Evolutionary conservation across 2,888 invertebrate genomes (phyloP).

Genomic region (Hyposoter dolosus): DNA sequence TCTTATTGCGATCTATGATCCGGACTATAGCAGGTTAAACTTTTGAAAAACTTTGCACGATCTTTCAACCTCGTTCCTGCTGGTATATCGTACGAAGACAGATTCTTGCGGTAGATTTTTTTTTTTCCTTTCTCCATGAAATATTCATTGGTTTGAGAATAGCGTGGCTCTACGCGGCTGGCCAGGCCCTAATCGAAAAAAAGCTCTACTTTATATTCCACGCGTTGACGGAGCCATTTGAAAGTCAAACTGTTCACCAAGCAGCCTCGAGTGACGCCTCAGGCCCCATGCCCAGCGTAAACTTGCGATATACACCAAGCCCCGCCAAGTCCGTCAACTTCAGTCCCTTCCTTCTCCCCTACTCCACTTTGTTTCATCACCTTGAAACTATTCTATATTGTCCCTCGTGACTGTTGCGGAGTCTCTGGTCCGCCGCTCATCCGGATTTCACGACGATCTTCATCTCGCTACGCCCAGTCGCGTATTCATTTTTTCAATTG

Average conservation of each 20-base stretch:
- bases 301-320: slow-evolving; percentile 67
- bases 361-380: not conserved
- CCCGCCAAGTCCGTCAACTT: slow-evolving; percentile 55
- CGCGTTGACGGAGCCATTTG: slow-evolving; percentile 72
- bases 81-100: slow-evolving; percentile 19
- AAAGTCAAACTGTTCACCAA: slow-evolving; percentile 77
- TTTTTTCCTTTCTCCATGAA: slow-evolving; percentile 68
- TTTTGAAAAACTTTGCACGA: slow-evolving; percentile 11
- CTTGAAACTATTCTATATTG: slow-evolving; percentile 12
- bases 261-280: slow-evolving; percentile 57
- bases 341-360: slow-evolving; percentile 30
- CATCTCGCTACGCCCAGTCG: not conserved
- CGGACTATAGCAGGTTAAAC: slow-evolving; percentile 1
- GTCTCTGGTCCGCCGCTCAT: not conserved
- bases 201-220: slow-evolving; percentile 76
- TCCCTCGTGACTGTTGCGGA: not conserved
- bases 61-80: slow-evolving; percentile 5
- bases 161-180: slow-evolving; percentile 59
- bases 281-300: slow-evolving; percentile 62
- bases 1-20: slow-evolving; percentile 14
- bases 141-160: slow-evolving; percentile 74
- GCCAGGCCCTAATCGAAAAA: slow-evolving; percentile 69
- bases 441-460: not conserved
- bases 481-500: not conserved
- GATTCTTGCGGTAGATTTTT: slow-evolving; percentile 43